phyloP scores from a whole-genome alignment of 1,140 invertebrate species.

The Mycetomoellerius zeteki region DNA sequence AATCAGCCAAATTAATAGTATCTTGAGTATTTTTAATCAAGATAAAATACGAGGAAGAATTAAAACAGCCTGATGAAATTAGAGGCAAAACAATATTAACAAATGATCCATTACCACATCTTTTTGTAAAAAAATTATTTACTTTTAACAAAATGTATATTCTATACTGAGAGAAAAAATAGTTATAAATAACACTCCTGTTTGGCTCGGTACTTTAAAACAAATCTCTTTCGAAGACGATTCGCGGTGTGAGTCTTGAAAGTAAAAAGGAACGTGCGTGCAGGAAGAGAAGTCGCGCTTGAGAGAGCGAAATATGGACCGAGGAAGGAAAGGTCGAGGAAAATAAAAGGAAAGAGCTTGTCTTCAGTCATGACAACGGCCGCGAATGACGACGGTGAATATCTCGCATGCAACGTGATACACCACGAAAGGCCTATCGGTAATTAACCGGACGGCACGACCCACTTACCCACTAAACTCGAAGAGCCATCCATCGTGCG shows the following conservation, averaged over 20 bases:
- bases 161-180: no score
- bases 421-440: slow-evolving; percentile 58
- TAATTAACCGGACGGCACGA: slow-evolving; percentile 82
- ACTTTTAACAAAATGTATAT: no score
- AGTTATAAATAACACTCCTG: no score
- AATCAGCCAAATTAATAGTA: not conserved
- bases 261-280: slow-evolving; percentile 69
- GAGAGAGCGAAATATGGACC: slow-evolving; percentile 1
- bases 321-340: not conserved
- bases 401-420: slow-evolving; percentile 9
- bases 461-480: slow-evolving; percentile 86
- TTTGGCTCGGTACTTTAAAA: not conserved
- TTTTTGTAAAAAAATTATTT: no score
- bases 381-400: not conserved
- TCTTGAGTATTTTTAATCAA: not conserved
- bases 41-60: no score
- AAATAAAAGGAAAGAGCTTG: slow-evolving; percentile 15
- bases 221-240: not conserved
- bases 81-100: no score
- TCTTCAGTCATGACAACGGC: not conserved
- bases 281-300: not conserved
- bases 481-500: slow-evolving; percentile 66
- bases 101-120: no score
- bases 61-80: not conserved
- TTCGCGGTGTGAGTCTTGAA: slow-evolving; percentile 73